phyloP scores from a whole-genome alignment of 1,140 invertebrate genomes.

The Hypothenemus hampei region DNA sequence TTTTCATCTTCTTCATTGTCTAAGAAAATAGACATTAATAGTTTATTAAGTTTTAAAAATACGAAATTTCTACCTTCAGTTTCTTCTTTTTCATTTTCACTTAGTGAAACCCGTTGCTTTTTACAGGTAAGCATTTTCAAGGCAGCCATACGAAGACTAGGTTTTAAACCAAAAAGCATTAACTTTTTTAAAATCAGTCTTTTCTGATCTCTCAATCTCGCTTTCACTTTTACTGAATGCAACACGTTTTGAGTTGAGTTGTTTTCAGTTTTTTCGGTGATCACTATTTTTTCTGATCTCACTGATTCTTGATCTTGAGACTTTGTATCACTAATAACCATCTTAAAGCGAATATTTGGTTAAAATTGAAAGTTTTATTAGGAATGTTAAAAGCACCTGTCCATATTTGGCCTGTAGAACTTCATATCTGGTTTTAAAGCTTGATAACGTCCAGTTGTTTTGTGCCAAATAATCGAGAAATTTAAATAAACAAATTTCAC shows the following conservation, averaged over 20 bases:
- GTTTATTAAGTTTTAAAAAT: neutral
- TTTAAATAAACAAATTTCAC: slow-evolving; percentile 52
- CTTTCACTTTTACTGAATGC: slow-evolving; percentile 37
- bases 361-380: neutral
- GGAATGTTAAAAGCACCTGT: slow-evolving; percentile 31
- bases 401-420: slow-evolving; percentile 49
- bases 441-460: slow-evolving; percentile 51
- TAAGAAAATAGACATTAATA: slow-evolving; percentile 24
- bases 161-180: slow-evolving; percentile 43
- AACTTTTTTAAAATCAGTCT: slow-evolving; percentile 41
- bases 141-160: slow-evolving; percentile 40
- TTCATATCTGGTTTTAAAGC: slow-evolving; percentile 51
- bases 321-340: slow-evolving; percentile 30
- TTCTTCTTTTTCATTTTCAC: slow-evolving; percentile 35
- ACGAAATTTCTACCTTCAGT: slow-evolving; percentile 28
- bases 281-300: slow-evolving; percentile 34
- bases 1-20: slow-evolving; percentile 38
- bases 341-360: slow-evolving; percentile 1
- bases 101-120: slow-evolving; percentile 33
- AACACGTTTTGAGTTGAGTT: slow-evolving; percentile 31
- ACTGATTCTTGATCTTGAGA: slow-evolving; percentile 29
- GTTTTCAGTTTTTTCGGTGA: slow-evolving; percentile 36
- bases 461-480: slow-evolving; percentile 55
- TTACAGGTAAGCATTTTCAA: slow-evolving; percentile 40
- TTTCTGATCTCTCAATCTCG: slow-evolving; percentile 39